A percentile compares a stretch with the other conserved stretches of the same genome.
Conservation (phyloP, 2,797 vertebrate species). For the Microtus californicus region DNA sequence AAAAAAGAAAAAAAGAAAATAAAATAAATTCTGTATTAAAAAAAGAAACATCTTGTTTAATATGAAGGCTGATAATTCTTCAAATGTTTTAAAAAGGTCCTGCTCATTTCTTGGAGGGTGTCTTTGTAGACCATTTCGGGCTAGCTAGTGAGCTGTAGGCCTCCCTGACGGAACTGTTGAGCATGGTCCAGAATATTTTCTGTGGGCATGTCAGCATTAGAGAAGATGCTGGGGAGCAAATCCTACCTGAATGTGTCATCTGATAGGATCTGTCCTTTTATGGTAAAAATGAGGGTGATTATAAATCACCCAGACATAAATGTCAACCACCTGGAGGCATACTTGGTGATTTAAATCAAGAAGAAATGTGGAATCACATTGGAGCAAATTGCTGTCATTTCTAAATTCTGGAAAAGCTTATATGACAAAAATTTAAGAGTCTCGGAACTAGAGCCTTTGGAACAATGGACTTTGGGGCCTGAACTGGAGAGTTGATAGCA, state of each 20-base stretch:
- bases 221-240: neutral
- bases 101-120: too few relatives aligned
- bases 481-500: neutral
- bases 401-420: constrained; percentile 95
- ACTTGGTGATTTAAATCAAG: constrained; percentile 94
- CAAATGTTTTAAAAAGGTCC: neutral
- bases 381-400: constrained; percentile 93
- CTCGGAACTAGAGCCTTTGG: neutral
- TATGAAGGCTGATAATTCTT: neutral
- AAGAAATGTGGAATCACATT: constrained; percentile 92
- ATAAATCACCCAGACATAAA: constrained; percentile 96
- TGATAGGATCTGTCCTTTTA: neutral
- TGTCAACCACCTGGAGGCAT: constrained; percentile 94
- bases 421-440: constrained; percentile 87
- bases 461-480: neutral
- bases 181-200: neutral
- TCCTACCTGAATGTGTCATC: neutral
- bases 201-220: neutral
- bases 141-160: neutral
- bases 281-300: neutral
- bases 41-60: neutral
- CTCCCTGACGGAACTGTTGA: neutral
- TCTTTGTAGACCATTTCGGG: neutral
- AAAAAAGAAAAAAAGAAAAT: too few relatives aligned
- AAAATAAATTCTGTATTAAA: too few relatives aligned